Evolutionary conservation across 1,140 invertebrate species (phyloP), one percentile per base, ranked within the genome.

Genomic region (Hyposmocoma kahamanoa): DNA sequence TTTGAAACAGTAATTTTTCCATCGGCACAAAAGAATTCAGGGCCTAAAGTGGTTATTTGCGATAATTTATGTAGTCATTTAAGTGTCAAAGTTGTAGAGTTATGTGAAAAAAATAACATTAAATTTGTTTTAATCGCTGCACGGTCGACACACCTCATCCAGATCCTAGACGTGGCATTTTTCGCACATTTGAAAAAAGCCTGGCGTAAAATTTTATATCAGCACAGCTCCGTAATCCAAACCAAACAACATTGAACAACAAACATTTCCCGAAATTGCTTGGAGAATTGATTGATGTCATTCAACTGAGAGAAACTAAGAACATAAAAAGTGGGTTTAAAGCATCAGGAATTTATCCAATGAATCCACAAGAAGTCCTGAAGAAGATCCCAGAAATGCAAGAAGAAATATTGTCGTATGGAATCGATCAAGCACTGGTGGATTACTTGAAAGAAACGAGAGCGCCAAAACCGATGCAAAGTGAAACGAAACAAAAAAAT

Each of bases 341-440:
- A 50, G 57, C 63, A 11, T 69, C 72, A 44, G 72, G 62, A 9
- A 60, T 75, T 22, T 74, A 48, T 49, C 70, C 70, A 5, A 53
- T 63, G 41, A 55, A 72, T 53, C 52, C 52, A 11, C 22, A 42
- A 58, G 48, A 53, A 22, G 70, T 75, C 22, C 68, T 71, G 9
- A 64, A 73, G 24, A 50, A 48, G 36, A 66, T 68, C 19, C 53
- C 53, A 22, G 53, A 50, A 22, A 42, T 47, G n/a, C 34, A 28
- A 30, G 47, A 46, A 11, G 39, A 32, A 19, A 22, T 20, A 30
- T 2, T 11, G 13, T 55, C n/a, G n/a, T n/a, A 55, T 30, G 21
- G 22, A 22, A 42, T 50, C 15, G 53, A 55, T 42, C 10, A 28
- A 32, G 20, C 42, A 15, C 22, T 55, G 20, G 6, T 55, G 24